Base-by-base conservation (phyloP, 2,797 vertebrate genomes). In the Urocyon cinereoargenteus region DNA sequence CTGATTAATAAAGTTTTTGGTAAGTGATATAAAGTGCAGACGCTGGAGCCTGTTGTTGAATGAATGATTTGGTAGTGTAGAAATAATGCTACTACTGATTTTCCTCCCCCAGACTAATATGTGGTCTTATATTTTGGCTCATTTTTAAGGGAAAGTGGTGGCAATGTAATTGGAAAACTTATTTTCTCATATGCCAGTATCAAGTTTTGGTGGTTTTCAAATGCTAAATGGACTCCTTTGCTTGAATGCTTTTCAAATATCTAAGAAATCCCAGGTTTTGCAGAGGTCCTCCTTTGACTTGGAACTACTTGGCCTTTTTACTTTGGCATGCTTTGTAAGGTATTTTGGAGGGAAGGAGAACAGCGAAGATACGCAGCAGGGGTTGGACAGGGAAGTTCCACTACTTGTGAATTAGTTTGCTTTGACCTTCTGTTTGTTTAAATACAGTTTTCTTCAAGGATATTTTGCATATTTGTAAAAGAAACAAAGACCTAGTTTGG, bases 381-480 rank as follows among this genome's bases (percentile, higher is more conserved):
- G 36, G 26, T 70, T 87, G 16, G 26, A 24, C 16, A 94, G 34
- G 13, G 19, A 85, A 86, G 28, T 75, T 86, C 34, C 13, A 81
- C 40, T 75, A 16, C 40, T 91, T 92, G n/a, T 45, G 19, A 88
- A 8, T 88, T 66, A 72, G 49, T 91, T 93, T 94, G 19, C 26
- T 90, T 95, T 92, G 73, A 59, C 3, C 31, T 66, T 85, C 66
- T 91, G 57, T 92, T 1, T 90, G 19, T 96, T 91, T 93, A 83
- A 92, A 45, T 91, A 28, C 28, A 92, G 36, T 40, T 83, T 83
- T 79, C 21, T 28, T 92, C 40, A 45, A 85, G 40, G 14, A 36
- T 92, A 31, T 95, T 86, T 93, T 91, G 21, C 75, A 83, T 94
- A 36, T 81, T 82, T 91, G 16, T 91, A 55, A 86, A 93, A 72